Base-by-base conservation (phyloP, 2,797 vertebrate species). In the Lycodopsis pacificus region DNA sequence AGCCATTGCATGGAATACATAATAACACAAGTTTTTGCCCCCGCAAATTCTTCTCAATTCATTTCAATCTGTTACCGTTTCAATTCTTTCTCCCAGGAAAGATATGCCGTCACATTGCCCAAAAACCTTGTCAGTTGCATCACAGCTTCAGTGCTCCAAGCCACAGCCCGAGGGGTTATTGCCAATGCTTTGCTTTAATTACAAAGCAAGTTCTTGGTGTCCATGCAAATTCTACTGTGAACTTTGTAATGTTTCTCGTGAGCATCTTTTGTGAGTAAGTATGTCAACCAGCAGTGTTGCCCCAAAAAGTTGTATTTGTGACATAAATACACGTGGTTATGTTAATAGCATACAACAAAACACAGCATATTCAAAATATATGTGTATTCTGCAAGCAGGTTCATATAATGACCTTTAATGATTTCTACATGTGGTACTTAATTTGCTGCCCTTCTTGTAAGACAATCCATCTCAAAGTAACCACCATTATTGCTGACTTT, bases 161-260 rank as follows among this genome's bases (percentile, higher is more conserved):
- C 89, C 90, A 12, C 70, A 80, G 84, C 90, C 86, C 4, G 40
- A 56, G 72, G 89, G 85, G 80, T 77, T 82, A 87, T 86, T 90
- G 76, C 82, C 84, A 81, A 59, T 81, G 82, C 87, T 80, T 87
- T 91, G 85, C 86, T 88, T 87, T 91, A 85, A 90, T 92, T 91
- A 89, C 73, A 85, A 82, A 85, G 82, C 81, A 86, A 64, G 71
- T 87, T 91, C 80, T 87, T 84, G 80, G 66, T 85, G 86, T 91
- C 85, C 88, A 85, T 85, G 80, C 25, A 82, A 82, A 88, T 84
- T 75, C 46, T 59, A 40, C 63, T 7, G 8, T 75, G 65, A 75
- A 65, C 30, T 83, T 20, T 68, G 25, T 38, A 19, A 30, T 81
- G 25, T 67, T 83, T 79, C 42, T 58, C 20, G 1, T 86, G 80